Evolutionary conservation across 2,797 vertebrate species (phyloP), one percentile per base, ranked within the genome.

Genomic region (Echeneis naucrates): DNA sequence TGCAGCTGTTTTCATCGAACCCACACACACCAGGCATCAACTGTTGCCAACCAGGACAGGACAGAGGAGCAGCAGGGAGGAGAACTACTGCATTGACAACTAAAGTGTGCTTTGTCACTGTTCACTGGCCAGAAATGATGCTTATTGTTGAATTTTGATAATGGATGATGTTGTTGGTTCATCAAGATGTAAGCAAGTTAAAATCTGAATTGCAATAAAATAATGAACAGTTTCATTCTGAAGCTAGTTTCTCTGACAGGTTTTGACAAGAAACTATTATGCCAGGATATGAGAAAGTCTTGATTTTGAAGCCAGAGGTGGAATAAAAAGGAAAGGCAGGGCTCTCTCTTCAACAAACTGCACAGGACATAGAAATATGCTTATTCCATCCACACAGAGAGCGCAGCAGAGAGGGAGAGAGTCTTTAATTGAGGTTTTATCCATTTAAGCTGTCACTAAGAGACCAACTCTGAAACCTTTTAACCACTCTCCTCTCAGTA

Each of bases 401-500:
- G 75, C 30, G n/a, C 40, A 2, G 75, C 69, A 55, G 77, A 76
- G 82, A 87, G 72, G 72, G 59, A 77, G 75, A 45, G 68, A 81
- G 84, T 86, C 87, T 89, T 91, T 92, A 93, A 93, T 92, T 92
- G 93, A 91, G 91, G 90, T 93, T 92, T 92, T 91, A 90, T 91
- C 90, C 91, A 92, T 92, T 93, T 92, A 93, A 92, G 90, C 92
- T 92, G 90, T 92, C 89, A 93, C 90, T 91, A 90, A 90, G 90
- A 92, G 89, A 84, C 90, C 89, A 82, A 85, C 85, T 86, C 90
- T 84, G 88, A 89, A 92, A 91, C 91, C 91, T 92, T 93, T 94
- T 92, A 93, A 91, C 88, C 88, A 88, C 88, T 90, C 86, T 90
- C 85, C 75, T 76, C 80, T 87, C 90, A 47, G 87, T 93, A 93